A percentile compares a stretch with the other conserved stretches of the same genome.
phyloP scores from a whole-genome alignment of 2,888 invertebrate species.

The Scaeva pyrastri region DNA sequence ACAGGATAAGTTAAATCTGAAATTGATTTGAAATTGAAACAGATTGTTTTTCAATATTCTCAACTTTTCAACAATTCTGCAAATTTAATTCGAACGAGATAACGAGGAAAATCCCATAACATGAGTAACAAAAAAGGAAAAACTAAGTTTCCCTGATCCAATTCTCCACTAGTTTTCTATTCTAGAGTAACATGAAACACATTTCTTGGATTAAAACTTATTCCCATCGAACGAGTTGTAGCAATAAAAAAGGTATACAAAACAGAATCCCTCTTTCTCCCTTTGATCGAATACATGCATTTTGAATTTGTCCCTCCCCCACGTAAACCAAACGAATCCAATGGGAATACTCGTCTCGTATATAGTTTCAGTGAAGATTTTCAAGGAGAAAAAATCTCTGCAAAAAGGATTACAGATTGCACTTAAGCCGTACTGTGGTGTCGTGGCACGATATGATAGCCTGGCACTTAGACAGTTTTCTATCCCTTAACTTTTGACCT shows the following conservation, averaged over 20 bases:
- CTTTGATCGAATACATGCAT: slow-evolving; percentile 67
- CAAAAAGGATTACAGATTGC: slow-evolving; percentile 71
- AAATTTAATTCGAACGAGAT: slow-evolving; percentile 20
- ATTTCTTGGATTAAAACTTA: slow-evolving; percentile 73
- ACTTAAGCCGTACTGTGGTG: slow-evolving; percentile 54
- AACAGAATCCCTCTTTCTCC: slow-evolving; percentile 18
- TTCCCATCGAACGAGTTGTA: slow-evolving; percentile 37
- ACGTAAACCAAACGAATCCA: slow-evolving; percentile 7
- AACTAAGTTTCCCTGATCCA: slow-evolving; percentile 61
- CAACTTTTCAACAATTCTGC: background rate
- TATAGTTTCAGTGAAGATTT: slow-evolving; percentile 38
- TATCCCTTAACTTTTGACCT: slow-evolving; percentile 69
- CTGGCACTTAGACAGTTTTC: slow-evolving; percentile 70
- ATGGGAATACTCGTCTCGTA: slow-evolving; percentile 28
- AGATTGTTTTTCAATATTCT: slow-evolving; percentile 4
- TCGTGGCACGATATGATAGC: slow-evolving; percentile 48
- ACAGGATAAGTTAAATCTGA: background rate
- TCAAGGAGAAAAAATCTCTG: slow-evolving; percentile 42
- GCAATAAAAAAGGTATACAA: slow-evolving; percentile 12
- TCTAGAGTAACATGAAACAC: slow-evolving; percentile 59
- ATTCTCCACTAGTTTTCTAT: slow-evolving; percentile 44
- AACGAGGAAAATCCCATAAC: slow-evolving; percentile 6
- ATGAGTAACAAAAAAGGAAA: slow-evolving; percentile 10
- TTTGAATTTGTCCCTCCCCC: slow-evolving; percentile 64
- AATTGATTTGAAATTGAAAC: background rate